A percentile compares a stretch with the other conserved stretches of the same genome.
These are phyloP conservation scores for Molossus molossus DNA, from an alignment of 2,797 vertebrate species.

Conservation along the genomic window DNA sequence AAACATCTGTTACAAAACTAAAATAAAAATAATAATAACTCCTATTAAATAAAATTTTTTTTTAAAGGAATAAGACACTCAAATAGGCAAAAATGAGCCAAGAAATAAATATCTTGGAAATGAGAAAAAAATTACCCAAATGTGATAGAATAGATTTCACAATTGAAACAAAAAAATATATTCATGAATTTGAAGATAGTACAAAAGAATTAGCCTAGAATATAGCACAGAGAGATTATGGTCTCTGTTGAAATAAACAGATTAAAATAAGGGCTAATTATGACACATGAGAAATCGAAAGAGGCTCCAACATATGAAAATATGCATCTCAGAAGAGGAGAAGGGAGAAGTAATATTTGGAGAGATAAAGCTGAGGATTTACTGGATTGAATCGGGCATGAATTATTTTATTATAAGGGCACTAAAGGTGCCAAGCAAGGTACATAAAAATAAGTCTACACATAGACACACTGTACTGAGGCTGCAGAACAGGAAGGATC, in stretches of 20 bases:
- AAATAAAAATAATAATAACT: not conserved
- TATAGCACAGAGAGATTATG: not conserved
- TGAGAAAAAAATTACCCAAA: not conserved
- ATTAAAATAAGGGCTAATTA: constrained; percentile 34
- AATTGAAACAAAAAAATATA: not conserved
- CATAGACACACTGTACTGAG: not conserved
- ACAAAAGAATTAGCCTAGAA: constrained; percentile 23
- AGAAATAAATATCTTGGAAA: constrained; percentile 48
- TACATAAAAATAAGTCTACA: constrained; percentile 16
- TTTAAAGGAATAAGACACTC: not conserved
- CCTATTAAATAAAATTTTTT: not conserved
- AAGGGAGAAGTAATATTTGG: constrained; percentile 25
- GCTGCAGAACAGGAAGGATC: not conserved
- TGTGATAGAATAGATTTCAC: not conserved
- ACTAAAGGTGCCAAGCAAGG: not conserved
- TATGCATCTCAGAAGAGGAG: constrained; percentile 5
- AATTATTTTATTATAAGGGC: not conserved
- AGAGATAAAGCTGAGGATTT: constrained; percentile 21
- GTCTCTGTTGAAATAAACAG: not conserved
- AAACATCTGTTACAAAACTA: too few relatives aligned
- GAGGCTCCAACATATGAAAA: not conserved
- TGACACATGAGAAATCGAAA: not conserved
- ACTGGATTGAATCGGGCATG: not conserved
- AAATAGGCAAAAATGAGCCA: constrained; percentile 26
- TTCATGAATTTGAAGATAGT: constrained; percentile 50